phyloP scores from a whole-genome alignment of 2,888 invertebrate species.

The Glaucopsyche alexis region DNA sequence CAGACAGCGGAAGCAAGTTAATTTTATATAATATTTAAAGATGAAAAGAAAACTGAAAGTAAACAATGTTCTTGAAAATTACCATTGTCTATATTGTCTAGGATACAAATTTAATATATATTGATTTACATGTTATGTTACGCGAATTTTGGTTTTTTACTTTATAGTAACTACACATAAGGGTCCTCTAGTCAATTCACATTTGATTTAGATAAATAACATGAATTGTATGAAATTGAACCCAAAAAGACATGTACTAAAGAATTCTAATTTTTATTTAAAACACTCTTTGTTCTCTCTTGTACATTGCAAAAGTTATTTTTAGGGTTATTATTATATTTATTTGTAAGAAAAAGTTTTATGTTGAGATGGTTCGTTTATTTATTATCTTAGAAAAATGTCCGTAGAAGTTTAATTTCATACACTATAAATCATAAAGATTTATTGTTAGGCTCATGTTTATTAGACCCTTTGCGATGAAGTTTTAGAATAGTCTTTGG shows the following conservation, averaged over 20 bases:
- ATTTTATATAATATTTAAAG: too few species aligned
- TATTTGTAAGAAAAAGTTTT: not conserved
- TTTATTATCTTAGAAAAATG: not conserved
- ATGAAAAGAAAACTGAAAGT: not conserved
- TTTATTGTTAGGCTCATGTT: not conserved
- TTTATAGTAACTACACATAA: not conserved
- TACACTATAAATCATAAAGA: not conserved
- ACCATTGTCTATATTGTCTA: not conserved
- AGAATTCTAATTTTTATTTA: not conserved
- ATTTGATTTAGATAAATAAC: not conserved
- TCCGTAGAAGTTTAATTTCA: not conserved
- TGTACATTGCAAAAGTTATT: not conserved
- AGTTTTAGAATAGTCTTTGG: constrained; percentile 2
- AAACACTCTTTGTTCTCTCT: not conserved
- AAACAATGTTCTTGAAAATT: not conserved
- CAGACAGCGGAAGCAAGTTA: too few species aligned
- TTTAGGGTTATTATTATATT: too few species aligned
- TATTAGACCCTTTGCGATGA: not conserved
- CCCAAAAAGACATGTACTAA: not conserved
- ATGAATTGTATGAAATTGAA: constrained; percentile 17
- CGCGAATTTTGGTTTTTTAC: too few species aligned
- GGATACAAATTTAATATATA: too few species aligned
- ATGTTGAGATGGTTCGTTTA: not conserved
- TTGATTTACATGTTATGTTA: too few species aligned
- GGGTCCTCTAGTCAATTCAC: constrained; percentile 20